phyloP scores from a whole-genome alignment of 1,140 invertebrate genomes.

The Proctacanthus coquilletti region DNA sequence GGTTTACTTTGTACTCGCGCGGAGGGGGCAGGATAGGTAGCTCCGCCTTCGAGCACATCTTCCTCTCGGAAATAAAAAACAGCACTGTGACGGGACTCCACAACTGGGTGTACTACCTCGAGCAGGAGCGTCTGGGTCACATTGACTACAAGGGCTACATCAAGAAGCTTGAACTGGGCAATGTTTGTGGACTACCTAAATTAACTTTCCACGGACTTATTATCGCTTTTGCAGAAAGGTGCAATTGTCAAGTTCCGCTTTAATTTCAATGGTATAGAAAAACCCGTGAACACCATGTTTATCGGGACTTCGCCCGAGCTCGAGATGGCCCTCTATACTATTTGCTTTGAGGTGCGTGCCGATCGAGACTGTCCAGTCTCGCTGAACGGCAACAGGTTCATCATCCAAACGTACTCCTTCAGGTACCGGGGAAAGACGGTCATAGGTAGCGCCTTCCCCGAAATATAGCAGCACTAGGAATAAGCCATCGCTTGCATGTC shows the following conservation, averaged over 20 bases:
- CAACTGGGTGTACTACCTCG: slow-evolving; percentile 76
- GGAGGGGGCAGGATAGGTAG: slow-evolving; percentile 59
- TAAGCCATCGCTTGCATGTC: too few species aligned
- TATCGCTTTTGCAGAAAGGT: slow-evolving; percentile 47
- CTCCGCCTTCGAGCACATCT: slow-evolving; percentile 76
- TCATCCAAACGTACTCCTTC: slow-evolving; percentile 56
- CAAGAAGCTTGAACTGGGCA: slow-evolving; percentile 50
- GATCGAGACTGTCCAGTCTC: slow-evolving; percentile 55
- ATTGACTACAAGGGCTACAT: slow-evolving; percentile 67
- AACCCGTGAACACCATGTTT: slow-evolving; percentile 66
- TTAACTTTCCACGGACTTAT: not conserved
- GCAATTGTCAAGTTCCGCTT: slow-evolving; percentile 62
- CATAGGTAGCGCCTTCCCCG: slow-evolving; percentile 65
- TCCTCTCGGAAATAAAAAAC: slow-evolving; percentile 67
- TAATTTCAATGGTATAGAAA: slow-evolving; percentile 53
- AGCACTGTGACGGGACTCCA: slow-evolving; percentile 65
- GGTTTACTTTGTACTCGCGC: slow-evolving; percentile 69
- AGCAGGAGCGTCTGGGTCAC: slow-evolving; percentile 49
- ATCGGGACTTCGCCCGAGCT: slow-evolving; percentile 86
- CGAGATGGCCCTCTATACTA: slow-evolving; percentile 79
- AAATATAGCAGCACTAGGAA: slow-evolving; percentile 46
- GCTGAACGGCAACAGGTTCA: slow-evolving; percentile 48
- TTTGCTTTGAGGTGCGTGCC: slow-evolving; percentile 60
- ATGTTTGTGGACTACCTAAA: slow-evolving; percentile 33
- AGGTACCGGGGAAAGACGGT: slow-evolving; percentile 55